phyloP scores from a whole-genome alignment of 2,113 vertebrate genomes.

The Corythornis madagascariensis region DNA sequence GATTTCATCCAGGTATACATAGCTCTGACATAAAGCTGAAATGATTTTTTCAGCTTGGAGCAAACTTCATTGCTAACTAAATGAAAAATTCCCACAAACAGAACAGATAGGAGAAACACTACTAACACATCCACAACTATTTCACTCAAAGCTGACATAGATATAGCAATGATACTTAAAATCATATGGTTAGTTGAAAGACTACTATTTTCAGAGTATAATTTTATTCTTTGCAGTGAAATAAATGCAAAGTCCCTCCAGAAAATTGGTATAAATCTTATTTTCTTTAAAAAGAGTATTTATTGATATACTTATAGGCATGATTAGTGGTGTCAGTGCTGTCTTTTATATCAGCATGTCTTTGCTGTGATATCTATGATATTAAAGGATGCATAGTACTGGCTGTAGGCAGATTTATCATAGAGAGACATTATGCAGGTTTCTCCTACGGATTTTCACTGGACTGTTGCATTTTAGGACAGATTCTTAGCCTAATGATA shows the following conservation, averaged over 20 bases:
- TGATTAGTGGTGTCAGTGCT: neutral
- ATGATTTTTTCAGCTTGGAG: neutral
- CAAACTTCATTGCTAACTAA: neutral
- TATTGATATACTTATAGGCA: neutral
- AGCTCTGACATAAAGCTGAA: neutral
- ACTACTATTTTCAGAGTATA: neutral
- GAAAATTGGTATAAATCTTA: neutral
- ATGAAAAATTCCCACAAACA: neutral
- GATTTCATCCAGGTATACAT: neutral
- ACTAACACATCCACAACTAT: neutral
- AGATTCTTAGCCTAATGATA: neutral
- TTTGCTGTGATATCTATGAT: neutral
- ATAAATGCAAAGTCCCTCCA: neutral
- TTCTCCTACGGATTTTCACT: neutral
- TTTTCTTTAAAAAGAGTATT: conserved; percentile 13
- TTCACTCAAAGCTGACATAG: neutral
- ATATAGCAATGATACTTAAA: neutral
- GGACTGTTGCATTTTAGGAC: neutral
- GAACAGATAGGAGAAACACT: neutral
- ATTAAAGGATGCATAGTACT: neutral
- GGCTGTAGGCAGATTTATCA: neutral
- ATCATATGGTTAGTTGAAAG: neutral
- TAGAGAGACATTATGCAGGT: neutral
- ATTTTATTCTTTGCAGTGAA: neutral
- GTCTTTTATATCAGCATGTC: conserved; percentile 15